Evolutionary conservation across 2,113 vertebrate species (phyloP), one percentile per base, ranked within the genome.

Genomic region (Channa argus): DNA sequence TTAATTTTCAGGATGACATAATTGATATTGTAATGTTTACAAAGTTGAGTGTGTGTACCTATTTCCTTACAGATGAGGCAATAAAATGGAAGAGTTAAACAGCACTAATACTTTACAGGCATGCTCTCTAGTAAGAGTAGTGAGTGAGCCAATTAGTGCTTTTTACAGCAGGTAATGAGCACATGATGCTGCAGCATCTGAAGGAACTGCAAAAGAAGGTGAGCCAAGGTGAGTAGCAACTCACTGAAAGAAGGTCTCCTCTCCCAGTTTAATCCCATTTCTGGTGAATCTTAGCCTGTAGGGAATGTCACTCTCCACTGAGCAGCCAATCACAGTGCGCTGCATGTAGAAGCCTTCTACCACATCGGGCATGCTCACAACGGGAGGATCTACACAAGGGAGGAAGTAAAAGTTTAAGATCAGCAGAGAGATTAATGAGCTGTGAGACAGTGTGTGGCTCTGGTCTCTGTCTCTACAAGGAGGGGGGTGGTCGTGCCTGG

Each of bases 251-350:
- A 80, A 73, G 67, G 77, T 92, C 69, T 96, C 96, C 36, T 95
- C 94, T 70, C 94, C 94, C 0, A 98, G 92, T 10, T 73, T 85
- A 77, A 53, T 80, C 77, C 95, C 94, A 0, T 87, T 89, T 0
- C 94, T 89, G 68, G 89, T 89, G 82, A 99, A 95, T 89, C 94
- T 93, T 5, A 98, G 93, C 60, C 39, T 93, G 80, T 95, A 98
- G 55, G 97, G 96, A 55, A 98, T 77, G 55, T 94, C 89, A 1
- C 97, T 98, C 62, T 79, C 14, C 6, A 96, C 96, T 0, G 94
- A 95, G 85, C 97, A 99, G 84, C 92, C 92, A 75, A 99, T 94
- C 52, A 90, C 83, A 79, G 91, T 91, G 0, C 95, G 93, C 87
- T 95, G 94, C 60, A 74, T 93, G 85, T 77, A 95, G 84, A 94